Evolutionary conservation across 2,888 invertebrate genomes (phyloP).

Genomic region (Acanthococcus lagerstroemiae): DNA sequence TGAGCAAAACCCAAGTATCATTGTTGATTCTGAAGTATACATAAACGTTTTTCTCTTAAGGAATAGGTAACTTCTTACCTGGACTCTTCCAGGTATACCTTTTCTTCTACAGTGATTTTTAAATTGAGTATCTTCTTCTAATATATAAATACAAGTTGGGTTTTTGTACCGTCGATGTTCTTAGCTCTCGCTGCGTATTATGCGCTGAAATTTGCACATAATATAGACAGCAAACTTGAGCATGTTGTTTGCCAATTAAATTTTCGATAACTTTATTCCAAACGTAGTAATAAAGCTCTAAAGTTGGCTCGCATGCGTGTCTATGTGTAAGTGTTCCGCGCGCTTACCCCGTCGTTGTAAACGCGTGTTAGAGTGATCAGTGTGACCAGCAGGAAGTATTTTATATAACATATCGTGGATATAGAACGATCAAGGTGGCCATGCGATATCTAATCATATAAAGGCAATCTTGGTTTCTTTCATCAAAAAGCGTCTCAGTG

Average conservation of each 20-base stretch:
- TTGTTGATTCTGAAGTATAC: no score
- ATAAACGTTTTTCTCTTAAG: no score
- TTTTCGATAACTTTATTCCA: neutral
- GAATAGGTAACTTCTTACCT: no score
- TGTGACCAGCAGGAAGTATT: no score
- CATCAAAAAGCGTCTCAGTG: no score
- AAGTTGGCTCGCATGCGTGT: slow-evolving; percentile 2
- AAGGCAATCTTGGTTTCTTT: no score
- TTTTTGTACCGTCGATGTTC: neutral
- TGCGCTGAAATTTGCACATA: slow-evolving; percentile 1
- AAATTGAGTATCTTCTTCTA: neutral
- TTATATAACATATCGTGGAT: no score
- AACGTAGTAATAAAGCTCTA: neutral
- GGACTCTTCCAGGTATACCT: no score
- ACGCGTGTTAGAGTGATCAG: neutral
- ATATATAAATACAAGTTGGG: neutral
- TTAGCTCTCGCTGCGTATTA: neutral
- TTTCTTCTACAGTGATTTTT: no score
- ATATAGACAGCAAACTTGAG: neutral
- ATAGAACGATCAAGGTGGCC: no score
- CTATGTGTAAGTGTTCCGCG: neutral
- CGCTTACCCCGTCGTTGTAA: neutral
- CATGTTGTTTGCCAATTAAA: slow-evolving; percentile 1
- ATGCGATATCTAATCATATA: no score
- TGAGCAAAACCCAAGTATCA: no score